phyloP scores from a whole-genome alignment of 2,113 vertebrate species.

The Mus pahari region DNA sequence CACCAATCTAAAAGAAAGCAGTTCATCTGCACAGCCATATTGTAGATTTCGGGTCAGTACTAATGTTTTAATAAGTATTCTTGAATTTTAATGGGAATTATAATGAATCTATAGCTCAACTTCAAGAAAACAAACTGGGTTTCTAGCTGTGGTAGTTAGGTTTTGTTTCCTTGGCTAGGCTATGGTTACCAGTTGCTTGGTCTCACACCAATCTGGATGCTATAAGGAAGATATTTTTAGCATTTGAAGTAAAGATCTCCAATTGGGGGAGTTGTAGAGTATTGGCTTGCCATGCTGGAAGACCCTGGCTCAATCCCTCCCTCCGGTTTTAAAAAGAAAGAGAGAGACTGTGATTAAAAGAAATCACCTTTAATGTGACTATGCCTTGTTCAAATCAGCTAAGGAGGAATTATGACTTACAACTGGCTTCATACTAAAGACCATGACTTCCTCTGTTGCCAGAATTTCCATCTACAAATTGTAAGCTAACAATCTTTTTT shows the following conservation, averaged over 20 bases:
- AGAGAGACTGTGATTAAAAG: not conserved
- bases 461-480: not conserved
- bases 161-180: not conserved
- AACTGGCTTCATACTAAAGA: not conserved
- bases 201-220: not conserved
- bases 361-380: not conserved
- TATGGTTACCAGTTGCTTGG: not conserved
- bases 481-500: not conserved
- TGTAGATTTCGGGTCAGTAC: not conserved
- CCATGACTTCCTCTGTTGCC: not conserved
- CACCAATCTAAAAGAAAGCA: not conserved
- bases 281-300: not conserved
- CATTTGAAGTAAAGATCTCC: not conserved
- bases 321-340: not conserved
- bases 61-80: not conserved
- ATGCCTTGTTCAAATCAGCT: not conserved
- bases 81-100: slow-evolving; percentile 27
- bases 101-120: not conserved
- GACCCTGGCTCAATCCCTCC: not conserved
- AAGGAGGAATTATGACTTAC: not conserved
- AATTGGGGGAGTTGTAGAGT: not conserved
- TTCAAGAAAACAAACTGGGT: not conserved
- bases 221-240: not conserved
- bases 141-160: not conserved
- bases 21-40: not conserved